Percentiles rank a stretch among this genome's conserved stretches.
These are phyloP conservation scores for Phycodurus eques DNA, from an alignment of 2,113 vertebrate genomes.

Conservation along the genomic window DNA sequence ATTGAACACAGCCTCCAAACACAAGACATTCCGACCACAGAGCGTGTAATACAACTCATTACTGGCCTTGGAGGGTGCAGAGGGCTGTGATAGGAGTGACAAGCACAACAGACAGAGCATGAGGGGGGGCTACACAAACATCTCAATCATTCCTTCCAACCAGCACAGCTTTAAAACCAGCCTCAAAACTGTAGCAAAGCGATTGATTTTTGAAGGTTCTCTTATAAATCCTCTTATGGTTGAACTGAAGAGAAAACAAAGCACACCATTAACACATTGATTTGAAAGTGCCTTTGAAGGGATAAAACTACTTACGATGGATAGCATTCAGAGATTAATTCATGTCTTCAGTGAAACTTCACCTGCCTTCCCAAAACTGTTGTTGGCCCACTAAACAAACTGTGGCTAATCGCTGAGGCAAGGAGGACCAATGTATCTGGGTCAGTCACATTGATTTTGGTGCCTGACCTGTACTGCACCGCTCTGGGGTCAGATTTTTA, in stretches of 20 bases:
- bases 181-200: constrained; percentile 52
- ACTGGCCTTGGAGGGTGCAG: constrained; percentile 53
- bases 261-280: not conserved
- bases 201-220: constrained; percentile 39
- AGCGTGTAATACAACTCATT: constrained; percentile 72
- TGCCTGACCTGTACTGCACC: not conserved
- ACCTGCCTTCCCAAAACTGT: constrained; percentile 16
- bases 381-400: constrained; percentile 47
- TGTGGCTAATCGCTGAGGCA: constrained; percentile 44
- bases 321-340: constrained; percentile 19
- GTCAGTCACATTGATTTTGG: constrained; percentile 58
- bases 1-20: constrained; percentile 60
- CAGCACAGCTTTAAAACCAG: constrained; percentile 43
- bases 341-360: constrained; percentile 14
- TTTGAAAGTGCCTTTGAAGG: constrained; percentile 1
- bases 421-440: constrained; percentile 51
- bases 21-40: constrained; percentile 66
- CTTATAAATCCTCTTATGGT: not conserved
- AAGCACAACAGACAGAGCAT: constrained; percentile 34
- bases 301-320: not conserved
- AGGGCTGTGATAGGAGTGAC: constrained; percentile 58
- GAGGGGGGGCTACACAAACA: constrained; percentile 27
- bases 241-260: constrained; percentile 1
- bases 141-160: constrained; percentile 54
- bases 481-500: constrained; percentile 52